phyloP scores from a whole-genome alignment of 2,888 invertebrate species.

The Malthinus seriepunctatus region DNA sequence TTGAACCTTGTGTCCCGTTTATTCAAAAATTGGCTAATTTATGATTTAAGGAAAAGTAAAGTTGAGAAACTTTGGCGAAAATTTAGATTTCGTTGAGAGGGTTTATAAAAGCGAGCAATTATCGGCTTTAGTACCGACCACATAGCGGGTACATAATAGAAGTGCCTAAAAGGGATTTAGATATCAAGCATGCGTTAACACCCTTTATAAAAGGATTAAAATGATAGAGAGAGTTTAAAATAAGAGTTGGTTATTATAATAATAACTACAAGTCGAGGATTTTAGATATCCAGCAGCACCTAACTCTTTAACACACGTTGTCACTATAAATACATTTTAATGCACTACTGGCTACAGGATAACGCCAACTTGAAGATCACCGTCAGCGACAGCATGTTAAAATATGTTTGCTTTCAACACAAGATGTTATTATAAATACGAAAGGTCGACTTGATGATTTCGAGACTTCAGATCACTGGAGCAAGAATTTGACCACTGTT shows the following conservation, averaged over 20 bases:
- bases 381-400: slow-evolving; percentile 44
- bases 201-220: slow-evolving; percentile 27
- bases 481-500: slow-evolving; percentile 48
- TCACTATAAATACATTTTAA: slow-evolving; percentile 17
- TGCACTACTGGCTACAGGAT: slow-evolving; percentile 31
- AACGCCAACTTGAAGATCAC: slow-evolving; percentile 45
- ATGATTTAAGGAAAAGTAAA: slow-evolving; percentile 2
- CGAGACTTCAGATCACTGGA: slow-evolving; percentile 39
- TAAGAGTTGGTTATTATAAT: slow-evolving; percentile 26
- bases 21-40: not conserved
- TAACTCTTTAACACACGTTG: slow-evolving; percentile 7
- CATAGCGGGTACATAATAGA: slow-evolving; percentile 19
- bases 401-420: slow-evolving; percentile 49
- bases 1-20: no score
- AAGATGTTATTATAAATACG: slow-evolving; percentile 42
- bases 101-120: slow-evolving; percentile 14
- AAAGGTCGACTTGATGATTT: slow-evolving; percentile 40
- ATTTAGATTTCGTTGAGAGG: slow-evolving; percentile 2
- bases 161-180: slow-evolving; percentile 24
- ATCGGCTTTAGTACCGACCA: slow-evolving; percentile 18
- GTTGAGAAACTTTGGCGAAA: not conserved
- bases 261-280: slow-evolving; percentile 14
- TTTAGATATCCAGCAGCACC: slow-evolving; percentile 7
- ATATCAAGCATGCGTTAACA: slow-evolving; percentile 26
- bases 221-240: slow-evolving; percentile 22